Percentiles rank a stretch among this genome's conserved stretches.
These are phyloP conservation scores for Polyommatus icarus DNA, from an alignment of 2,888 invertebrate genomes.

Conservation along the genomic window DNA sequence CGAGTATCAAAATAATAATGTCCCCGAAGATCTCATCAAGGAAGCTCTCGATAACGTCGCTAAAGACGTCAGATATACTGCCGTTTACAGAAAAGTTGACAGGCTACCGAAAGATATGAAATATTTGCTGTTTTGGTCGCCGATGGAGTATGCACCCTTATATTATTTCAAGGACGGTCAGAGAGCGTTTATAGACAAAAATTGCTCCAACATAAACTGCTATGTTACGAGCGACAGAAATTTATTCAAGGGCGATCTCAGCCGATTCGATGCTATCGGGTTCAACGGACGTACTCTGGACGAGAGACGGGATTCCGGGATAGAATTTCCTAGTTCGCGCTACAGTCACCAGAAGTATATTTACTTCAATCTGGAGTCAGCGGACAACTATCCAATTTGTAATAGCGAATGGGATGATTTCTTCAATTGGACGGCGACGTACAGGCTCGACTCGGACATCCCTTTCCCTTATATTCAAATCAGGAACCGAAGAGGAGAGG, in stretches of 20 bases:
- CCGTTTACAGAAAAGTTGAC: conserved; percentile 56
- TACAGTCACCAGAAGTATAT: conserved; percentile 64
- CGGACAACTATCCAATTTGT: conserved; percentile 64
- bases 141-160: conserved; percentile 54
- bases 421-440: conserved; percentile 73
- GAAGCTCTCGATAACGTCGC: conserved; percentile 60
- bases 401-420: conserved; percentile 54
- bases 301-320: conserved; percentile 31
- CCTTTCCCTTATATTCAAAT: conserved; percentile 60
- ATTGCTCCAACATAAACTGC: conserved; percentile 62
- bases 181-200: conserved; percentile 57
- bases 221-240: conserved; percentile 57
- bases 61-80: conserved; percentile 56
- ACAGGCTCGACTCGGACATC: conserved; percentile 67
- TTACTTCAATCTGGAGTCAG: conserved; percentile 66
- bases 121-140: conserved; percentile 65
- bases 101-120: conserved; percentile 56
- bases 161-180: conserved; percentile 57
- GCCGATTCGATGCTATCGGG: conserved; percentile 61
- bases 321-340: conserved; percentile 51
- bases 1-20: conserved; percentile 41
- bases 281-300: conserved; percentile 62
- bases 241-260: conserved; percentile 53
- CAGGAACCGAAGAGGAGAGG: conserved; percentile 50
- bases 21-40: conserved; percentile 49